Evolutionary conservation across 2,113 vertebrate species (phyloP).

Genomic region (Crotalus viridis): DNA sequence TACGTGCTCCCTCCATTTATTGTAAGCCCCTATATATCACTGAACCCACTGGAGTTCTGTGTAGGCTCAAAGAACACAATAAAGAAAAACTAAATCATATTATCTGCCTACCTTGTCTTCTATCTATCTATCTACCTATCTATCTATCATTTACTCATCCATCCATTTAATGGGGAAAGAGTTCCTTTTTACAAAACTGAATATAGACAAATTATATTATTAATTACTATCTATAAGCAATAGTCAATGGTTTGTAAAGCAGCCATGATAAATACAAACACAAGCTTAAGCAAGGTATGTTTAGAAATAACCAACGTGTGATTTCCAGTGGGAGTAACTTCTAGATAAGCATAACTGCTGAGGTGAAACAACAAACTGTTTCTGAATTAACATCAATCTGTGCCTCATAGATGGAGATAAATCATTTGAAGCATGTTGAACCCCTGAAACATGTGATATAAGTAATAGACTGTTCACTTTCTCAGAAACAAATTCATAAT

Average conservation of each 20-base stretch:
- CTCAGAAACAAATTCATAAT: background rate
- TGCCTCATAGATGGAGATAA: background rate
- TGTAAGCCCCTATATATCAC: background rate
- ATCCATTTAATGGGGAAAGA: background rate
- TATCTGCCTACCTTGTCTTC: background rate
- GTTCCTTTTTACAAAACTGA: background rate
- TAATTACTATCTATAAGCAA: background rate
- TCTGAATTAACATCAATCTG: background rate
- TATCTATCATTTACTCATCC: background rate
- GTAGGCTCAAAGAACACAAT: background rate
- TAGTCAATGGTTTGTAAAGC: background rate
- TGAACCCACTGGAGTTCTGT: background rate
- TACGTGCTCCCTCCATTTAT: background rate
- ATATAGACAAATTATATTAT: background rate
- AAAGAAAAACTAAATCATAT: background rate
- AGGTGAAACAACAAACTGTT: background rate
- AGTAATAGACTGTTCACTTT: background rate
- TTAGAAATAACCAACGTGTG: background rate
- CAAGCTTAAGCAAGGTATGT: background rate
- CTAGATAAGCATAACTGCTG: background rate
- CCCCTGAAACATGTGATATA: background rate
- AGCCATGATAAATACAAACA: background rate
- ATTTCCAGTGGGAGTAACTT: background rate
- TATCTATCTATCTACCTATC: background rate
- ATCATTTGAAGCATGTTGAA: background rate